A percentile compares a stretch with the other conserved stretches of the same genome.
Conservation (phyloP, 2,797 vertebrate species). For the Pangasius sanitwongsei region DNA sequence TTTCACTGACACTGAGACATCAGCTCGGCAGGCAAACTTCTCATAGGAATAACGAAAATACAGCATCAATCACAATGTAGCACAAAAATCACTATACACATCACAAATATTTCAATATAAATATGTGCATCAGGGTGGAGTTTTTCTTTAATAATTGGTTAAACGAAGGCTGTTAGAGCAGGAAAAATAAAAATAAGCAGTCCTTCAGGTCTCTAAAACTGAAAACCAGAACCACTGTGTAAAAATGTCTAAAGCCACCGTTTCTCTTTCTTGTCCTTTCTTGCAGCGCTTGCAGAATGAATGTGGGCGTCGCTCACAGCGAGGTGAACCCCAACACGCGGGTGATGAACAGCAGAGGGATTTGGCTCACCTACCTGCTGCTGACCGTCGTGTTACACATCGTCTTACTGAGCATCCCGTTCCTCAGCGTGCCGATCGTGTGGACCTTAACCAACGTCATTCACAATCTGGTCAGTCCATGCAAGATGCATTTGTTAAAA, state of each 20-base stretch:
- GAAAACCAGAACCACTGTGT: background rate
- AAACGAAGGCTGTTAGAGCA: background rate
- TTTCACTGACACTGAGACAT: background rate
- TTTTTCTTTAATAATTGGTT: too few species aligned
- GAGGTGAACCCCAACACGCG: conserved; percentile 95
- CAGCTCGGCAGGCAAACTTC: background rate
- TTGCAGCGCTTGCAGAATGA: conserved; percentile 76
- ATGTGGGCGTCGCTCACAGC: conserved; percentile 94
- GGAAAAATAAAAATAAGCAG: too few species aligned
- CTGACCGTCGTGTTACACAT: conserved; percentile 85
- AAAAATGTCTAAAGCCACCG: background rate
- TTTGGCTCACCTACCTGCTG: conserved; percentile 91
- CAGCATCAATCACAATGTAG: background rate
- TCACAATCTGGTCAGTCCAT: conserved; percentile 87
- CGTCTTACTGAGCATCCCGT: conserved; percentile 90
- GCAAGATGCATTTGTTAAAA: background rate
- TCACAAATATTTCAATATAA: background rate
- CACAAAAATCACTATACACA: background rate
- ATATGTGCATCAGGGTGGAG: background rate
- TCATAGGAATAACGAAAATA: background rate
- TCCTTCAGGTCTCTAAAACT: background rate
- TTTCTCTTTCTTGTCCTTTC: background rate
- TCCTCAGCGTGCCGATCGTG: conserved; percentile 88
- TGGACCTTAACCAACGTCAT: conserved; percentile 96
- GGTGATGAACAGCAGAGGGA: conserved; percentile 93